Base-by-base conservation (phyloP, 2,797 vertebrate species). In the Moxostoma hubbsi region DNA sequence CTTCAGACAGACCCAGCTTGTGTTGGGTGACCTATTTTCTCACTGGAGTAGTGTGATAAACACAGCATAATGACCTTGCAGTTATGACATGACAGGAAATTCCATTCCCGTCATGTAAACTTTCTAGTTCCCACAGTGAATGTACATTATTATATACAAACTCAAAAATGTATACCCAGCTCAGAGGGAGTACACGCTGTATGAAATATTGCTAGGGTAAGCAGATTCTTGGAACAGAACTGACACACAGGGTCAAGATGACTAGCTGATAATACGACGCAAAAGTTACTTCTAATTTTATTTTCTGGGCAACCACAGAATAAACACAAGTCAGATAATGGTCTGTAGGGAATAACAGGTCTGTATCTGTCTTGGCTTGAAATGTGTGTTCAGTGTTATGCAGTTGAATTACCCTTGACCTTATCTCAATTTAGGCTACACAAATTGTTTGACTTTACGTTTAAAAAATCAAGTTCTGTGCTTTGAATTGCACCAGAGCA, bases 41-140 rank as follows among this genome's bases (percentile, higher is more conserved):
- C 9, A 66, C 13, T 61, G 6, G 13, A 81, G 16, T 7, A 45
- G 47, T 5, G 2, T 43, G 4, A 36, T 50, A 73, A 64, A 16
- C 10, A 43, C 53, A 46, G 18, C 45, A 58, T 73, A 9, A 50
- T 55, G 59, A 66, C 54, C 61, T 74, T 10, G 16, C 16, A 12
- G 49, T 66, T 68, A 16, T 57, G 45, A 73, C 57, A 10, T 61
- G 47, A 65, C 71, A 80, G 81, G 77, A 83, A 78, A 83, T 85
- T 79, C 71, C 72, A 61, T 36, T 36, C 36, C 36, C 36, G 36
- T 36, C 36, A 36, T 36, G 36, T 36, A 36, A 36, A 36, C 36
- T 36, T 36, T 36, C 36, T 36, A 36, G 36, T 4, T 36, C 4
- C 36, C 36, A 5, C 4, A 75, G 36, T 36, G 36, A 36, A 36